Evolutionary conservation across 2,113 vertebrate species (phyloP), one percentile per base, ranked within the genome.

Genomic region (Sebastes fasciatus): DNA sequence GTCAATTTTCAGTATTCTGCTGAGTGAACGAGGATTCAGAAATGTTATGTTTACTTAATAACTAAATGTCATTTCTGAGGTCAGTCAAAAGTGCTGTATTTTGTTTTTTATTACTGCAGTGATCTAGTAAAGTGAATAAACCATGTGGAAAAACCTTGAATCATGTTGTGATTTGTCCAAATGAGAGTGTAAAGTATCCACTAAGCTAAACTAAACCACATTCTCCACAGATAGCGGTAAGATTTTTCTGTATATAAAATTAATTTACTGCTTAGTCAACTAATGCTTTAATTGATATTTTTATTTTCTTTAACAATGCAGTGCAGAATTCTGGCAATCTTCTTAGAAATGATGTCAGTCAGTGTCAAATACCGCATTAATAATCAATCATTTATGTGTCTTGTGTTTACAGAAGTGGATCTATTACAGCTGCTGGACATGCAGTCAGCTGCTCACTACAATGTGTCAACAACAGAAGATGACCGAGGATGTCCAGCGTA

Each of bases 341-440:
- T 11, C 14, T 58, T n/a, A 51, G 19, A 60, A 60, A 23, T 46
- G 1, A 45, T 21, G 23, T 4, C 13, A 71, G 17, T 74, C 7
- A 10, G 5, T 21, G 16, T 80, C 34, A 34, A 34, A 34, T 34
- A 34, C 34, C 26, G 26, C 51, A 13, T 49, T n/a, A 43, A 58
- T 65, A 12, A 48, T 64, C 4, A 10, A 40, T 48, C 11, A 34
- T 34, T 34, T 34, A 34, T 49, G 1, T 55, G 17, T 58, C 14
- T 69, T 82, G n/a, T 74, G 10, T 46, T 72, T 62, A 3, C 62
- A 82, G 84, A 88, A 40, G 73, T 87, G 45, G 72, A 85, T 80
- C 54, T 85, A 1, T 13, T 85, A 65, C 26, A 70, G 49, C 42
- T 85, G 19, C 40, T 91, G 75, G 69, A 85, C 21, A 46, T 85